A percentile compares a stretch with the other conserved stretches of the same genome.
Conservation (phyloP, 2,797 vertebrate species). For the Rallus crepitans region DNA sequence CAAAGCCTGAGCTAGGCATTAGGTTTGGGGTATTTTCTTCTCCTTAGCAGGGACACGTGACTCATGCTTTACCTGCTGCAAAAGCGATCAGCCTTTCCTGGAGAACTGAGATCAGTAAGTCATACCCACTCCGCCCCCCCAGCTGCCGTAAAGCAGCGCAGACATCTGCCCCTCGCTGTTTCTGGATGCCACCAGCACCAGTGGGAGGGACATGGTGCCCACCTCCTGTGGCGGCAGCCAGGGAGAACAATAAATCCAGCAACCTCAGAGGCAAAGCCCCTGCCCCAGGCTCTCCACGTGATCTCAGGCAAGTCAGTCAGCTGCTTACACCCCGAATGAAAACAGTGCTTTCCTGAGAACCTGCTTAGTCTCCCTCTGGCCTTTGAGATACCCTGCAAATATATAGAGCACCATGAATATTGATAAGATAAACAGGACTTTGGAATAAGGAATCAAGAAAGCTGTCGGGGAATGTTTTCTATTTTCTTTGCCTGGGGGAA, state of each 20-base stretch:
- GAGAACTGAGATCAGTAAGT: neutral
- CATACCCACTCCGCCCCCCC: neutral
- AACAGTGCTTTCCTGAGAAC: neutral
- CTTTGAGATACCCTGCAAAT: neutral
- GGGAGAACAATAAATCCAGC: neutral
- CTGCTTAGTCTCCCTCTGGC: neutral
- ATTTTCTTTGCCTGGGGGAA: conserved; percentile 27
- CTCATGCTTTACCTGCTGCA: neutral
- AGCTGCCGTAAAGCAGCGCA: accelerated
- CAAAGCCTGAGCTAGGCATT: neutral
- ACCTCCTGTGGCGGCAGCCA: neutral
- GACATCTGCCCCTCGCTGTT: neutral
- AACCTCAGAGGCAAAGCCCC: neutral
- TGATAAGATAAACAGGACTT: neutral
- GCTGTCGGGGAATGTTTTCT: neutral
- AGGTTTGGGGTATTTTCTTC: neutral
- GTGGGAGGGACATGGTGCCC: accelerated
- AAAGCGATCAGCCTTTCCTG: neutral
- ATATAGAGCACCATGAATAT: neutral
- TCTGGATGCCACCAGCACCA: neutral
- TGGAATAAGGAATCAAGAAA: conserved; percentile 16
- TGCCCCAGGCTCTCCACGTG: neutral
- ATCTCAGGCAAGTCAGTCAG: neutral
- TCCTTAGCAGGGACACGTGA: neutral
- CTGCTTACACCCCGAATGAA: neutral